phyloP scores from a whole-genome alignment of 2,888 invertebrate genomes.

The Euzophera pinguis region DNA sequence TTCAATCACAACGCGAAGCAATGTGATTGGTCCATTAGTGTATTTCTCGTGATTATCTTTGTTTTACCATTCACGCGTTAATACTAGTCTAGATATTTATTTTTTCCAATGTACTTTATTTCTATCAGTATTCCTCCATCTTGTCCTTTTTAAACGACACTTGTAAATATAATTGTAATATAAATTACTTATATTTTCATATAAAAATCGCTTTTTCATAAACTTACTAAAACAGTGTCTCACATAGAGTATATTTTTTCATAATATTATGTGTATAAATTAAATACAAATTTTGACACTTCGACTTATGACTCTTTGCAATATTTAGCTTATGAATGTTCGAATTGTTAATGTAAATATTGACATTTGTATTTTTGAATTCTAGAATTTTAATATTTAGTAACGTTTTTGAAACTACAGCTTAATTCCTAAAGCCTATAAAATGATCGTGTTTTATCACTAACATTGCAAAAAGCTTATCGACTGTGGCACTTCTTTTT shows the following conservation, averaged over 20 bases:
- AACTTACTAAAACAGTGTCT: conserved; percentile 45
- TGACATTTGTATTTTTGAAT: conserved; percentile 30
- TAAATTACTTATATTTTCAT: conserved; percentile 70
- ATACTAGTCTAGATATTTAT: no score
- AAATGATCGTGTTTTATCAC: no score
- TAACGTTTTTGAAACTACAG: conserved; percentile 28
- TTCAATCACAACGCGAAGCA: no score
- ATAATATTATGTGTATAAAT: conserved; percentile 39
- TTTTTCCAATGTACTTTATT: conserved; percentile 12
- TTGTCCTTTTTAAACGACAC: conserved; percentile 39
- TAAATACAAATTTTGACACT: conserved; percentile 40
- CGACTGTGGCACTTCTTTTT: no score
- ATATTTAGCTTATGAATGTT: conserved; percentile 48
- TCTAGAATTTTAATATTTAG: conserved; percentile 31
- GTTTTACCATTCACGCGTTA: no score
- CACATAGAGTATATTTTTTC: conserved; percentile 69
- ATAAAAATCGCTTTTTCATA: conserved; percentile 51
- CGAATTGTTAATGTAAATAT: conserved; percentile 59
- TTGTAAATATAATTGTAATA: conserved; percentile 56
- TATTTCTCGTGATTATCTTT: no score
- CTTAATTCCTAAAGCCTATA: background rate
- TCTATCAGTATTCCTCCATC: conserved; percentile 59
- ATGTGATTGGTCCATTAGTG: no score
- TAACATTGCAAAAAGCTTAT: no score
- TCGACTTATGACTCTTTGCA: conserved; percentile 65